These are phyloP conservation scores for Ophion ventricosus DNA, from an alignment of 2,888 invertebrate species.

Conservation along the genomic window DNA sequence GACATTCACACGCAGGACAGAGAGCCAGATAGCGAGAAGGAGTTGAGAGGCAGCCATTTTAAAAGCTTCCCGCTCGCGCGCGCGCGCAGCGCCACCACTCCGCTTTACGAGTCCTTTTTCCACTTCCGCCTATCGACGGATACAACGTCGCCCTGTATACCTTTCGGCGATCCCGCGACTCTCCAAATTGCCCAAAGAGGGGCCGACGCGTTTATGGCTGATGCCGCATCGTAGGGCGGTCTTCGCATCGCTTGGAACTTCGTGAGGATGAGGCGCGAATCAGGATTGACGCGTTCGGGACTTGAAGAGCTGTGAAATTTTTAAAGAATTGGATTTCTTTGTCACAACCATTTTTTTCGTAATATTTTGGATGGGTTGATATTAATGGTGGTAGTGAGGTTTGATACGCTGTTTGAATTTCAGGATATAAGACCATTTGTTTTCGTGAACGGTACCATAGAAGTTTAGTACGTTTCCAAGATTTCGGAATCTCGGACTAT, in stretches of 20 bases:
- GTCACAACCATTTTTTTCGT: too few species aligned
- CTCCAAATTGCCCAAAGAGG: conserved; percentile 15
- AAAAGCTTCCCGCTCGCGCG: conserved; percentile 25
- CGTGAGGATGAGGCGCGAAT: too few species aligned
- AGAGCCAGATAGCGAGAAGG: conserved; percentile 4
- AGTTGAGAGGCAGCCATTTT: conserved; percentile 48
- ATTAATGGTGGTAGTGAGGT: too few species aligned
- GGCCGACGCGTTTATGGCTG: background rate
- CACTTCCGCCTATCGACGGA: conserved; percentile 36
- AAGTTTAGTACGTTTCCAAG: too few species aligned
- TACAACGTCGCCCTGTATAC: conserved; percentile 3
- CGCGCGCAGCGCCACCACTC: conserved; percentile 28
- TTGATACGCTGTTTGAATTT: too few species aligned
- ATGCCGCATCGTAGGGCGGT: background rate
- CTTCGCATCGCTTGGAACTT: background rate
- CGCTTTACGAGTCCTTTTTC: conserved; percentile 8
- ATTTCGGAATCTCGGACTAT: too few species aligned
- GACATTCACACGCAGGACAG: conserved; percentile 72
- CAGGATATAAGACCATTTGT: too few species aligned
- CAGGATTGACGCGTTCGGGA: background rate
- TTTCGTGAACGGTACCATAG: too few species aligned
- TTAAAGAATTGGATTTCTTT: background rate
- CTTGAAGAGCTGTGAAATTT: background rate
- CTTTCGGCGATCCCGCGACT: background rate
- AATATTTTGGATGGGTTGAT: too few species aligned